Evolutionary conservation across 53 echinoderm and acorn worm genomes (phyloP), one percentile per base, ranked within the genome.

Genomic region (Echinarachnius parma): DNA sequence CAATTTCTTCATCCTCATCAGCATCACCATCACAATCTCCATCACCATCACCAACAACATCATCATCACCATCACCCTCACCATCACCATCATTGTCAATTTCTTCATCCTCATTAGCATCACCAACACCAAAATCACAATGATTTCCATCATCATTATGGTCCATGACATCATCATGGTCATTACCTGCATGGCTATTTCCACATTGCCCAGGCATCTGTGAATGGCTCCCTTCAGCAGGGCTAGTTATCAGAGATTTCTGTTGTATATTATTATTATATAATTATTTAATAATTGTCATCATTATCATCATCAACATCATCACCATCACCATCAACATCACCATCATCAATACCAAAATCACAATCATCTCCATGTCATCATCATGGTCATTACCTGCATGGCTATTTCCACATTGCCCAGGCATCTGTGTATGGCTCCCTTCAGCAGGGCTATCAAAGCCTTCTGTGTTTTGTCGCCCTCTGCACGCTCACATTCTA

Each of bases 171-270:
- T 11, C 52, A 52, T 52, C 52, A 52, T 19, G 22, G 25, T 8
- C 52, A 52, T 45, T 79, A 96, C 96, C 96, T 96, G 84, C 35
- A 91, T 91, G 13, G 96, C 96, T 21, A 84, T 85, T 21, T 91
- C 88, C 36, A 66, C 82, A 36, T 85, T 96, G 11, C 88, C 96
- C 11, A 91, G 79, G 56, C 87, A 81, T 37, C 82, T 81, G 46
- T 91, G 71, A 21, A 96, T 79, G 24, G 85, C 96, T 46, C 96
- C 96, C 53, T 85, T 90, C 9, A 96, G 81, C 21, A 96, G 82
- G 27, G 71, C 59, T n/a, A n/a, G n/a, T n/a, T 3, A 77, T 78
- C 23, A 96, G 58, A 4, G 87, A 75, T 30, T 77, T 85, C 55
- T 76, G 75, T 19, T n/a, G n/a, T n/a, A n/a, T n/a, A n/a, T n/a